phyloP scores from a whole-genome alignment of 2,888 invertebrate genomes.

The Ceriagrion tenellum region DNA sequence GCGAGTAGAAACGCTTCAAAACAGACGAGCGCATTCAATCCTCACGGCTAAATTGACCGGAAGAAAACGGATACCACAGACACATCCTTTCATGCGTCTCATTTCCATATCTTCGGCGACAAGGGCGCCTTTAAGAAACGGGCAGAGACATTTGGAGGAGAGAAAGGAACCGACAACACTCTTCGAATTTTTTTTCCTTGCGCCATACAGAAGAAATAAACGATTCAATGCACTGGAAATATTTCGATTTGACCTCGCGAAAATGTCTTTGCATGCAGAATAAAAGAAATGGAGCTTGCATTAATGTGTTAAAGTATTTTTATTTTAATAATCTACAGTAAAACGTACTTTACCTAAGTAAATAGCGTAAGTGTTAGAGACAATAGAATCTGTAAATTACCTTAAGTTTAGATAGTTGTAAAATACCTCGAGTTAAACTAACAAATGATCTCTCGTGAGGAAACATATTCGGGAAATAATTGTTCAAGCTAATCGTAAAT shows the following conservation, averaged over 20 bases:
- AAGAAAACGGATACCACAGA: slow-evolving; percentile 20
- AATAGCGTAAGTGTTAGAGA: no score
- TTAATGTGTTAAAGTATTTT: no score
- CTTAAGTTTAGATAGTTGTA: no score
- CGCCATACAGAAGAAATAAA: background rate
- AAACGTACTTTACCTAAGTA: no score
- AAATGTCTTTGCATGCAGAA: background rate
- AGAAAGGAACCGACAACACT: background rate
- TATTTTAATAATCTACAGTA: no score
- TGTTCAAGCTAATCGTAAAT: no score
- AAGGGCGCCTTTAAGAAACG: background rate
- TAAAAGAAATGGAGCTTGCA: background rate
- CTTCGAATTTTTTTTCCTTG: background rate
- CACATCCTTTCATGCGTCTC: background rate
- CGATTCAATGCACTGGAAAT: background rate
- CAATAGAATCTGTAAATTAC: no score
- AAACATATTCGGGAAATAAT: no score
- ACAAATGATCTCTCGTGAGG: no score
- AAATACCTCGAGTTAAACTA: no score
- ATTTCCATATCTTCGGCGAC: slow-evolving; percentile 5
- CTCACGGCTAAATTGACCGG: background rate
- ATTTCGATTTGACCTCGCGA: background rate
- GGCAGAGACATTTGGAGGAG: background rate
- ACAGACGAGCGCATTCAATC: background rate
- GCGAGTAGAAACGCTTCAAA: background rate